Evolutionary conservation across 2,888 invertebrate genomes (phyloP).

Genomic region (Pollenia griseotomentosa): DNA sequence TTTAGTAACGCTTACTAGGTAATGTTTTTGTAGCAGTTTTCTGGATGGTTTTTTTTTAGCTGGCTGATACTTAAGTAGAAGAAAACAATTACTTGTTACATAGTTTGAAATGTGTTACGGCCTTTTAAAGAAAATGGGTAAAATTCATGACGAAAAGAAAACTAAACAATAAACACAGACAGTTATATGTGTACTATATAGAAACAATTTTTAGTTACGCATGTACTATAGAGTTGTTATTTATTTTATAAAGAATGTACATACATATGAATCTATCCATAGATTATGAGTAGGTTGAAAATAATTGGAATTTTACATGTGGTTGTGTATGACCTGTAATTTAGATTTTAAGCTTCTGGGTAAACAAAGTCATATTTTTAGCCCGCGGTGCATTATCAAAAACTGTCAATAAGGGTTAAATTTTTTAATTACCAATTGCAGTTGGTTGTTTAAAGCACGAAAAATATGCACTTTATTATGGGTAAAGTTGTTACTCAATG

Average conservation of each 20-base stretch:
- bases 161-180: neutral
- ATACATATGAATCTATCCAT: slow-evolving; percentile 3
- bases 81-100: slow-evolving; percentile 46
- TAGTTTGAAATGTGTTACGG: slow-evolving; percentile 14
- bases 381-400: too few species aligned
- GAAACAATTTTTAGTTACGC: slow-evolving; percentile 45
- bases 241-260: neutral
- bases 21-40: neutral
- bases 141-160: slow-evolving; percentile 42
- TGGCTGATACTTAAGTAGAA: slow-evolving; percentile 30
- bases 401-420: too few species aligned
- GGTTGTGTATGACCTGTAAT: too few species aligned
- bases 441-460: too few species aligned
- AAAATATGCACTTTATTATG: too few species aligned
- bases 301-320: too few species aligned
- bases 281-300: neutral
- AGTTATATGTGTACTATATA: slow-evolving; percentile 23
- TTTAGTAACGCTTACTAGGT: slow-evolving; percentile 17
- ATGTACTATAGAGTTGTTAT: slow-evolving; percentile 40
- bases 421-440: too few species aligned
- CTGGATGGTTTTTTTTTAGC: neutral
- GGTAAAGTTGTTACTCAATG: too few species aligned
- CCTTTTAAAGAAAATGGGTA: slow-evolving; percentile 1
- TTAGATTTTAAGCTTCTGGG: too few species aligned
- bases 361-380: too few species aligned